phyloP scores from a whole-genome alignment of 2,113 vertebrate genomes.

The Neodon shergylaensis region DNA sequence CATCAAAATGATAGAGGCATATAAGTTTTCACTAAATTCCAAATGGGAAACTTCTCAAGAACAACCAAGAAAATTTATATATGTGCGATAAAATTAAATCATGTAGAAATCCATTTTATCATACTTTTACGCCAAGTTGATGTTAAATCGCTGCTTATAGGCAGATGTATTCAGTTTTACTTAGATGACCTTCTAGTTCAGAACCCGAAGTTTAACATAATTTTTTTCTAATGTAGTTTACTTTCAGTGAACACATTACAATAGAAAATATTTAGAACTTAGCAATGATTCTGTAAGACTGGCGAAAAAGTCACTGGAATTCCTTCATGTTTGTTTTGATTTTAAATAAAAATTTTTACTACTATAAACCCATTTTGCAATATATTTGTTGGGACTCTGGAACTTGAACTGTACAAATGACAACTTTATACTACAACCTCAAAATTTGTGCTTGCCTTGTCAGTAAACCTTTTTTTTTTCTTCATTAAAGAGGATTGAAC shows the following conservation, averaged over 20 bases:
- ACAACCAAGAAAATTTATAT: constrained; percentile 81
- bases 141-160: background rate
- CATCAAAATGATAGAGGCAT: constrained; percentile 93
- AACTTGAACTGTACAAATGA: background rate
- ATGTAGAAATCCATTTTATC: background rate
- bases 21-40: constrained; percentile 92
- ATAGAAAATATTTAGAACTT: background rate
- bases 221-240: background rate
- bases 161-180: background rate
- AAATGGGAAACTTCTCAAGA: constrained; percentile 91
- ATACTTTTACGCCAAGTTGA: background rate
- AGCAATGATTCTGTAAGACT: background rate
- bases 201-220: fast-evolving
- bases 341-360: background rate
- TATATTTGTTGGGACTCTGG: background rate
- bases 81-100: background rate
- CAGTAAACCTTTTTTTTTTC: background rate
- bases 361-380: background rate
- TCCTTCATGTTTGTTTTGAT: background rate
- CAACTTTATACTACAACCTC: background rate
- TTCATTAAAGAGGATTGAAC: background rate
- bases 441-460: background rate
- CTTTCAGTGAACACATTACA: background rate
- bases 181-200: background rate
- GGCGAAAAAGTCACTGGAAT: background rate